Base-by-base conservation (phyloP, 2,797 vertebrate species). In the Hipposideros larvatus region DNA sequence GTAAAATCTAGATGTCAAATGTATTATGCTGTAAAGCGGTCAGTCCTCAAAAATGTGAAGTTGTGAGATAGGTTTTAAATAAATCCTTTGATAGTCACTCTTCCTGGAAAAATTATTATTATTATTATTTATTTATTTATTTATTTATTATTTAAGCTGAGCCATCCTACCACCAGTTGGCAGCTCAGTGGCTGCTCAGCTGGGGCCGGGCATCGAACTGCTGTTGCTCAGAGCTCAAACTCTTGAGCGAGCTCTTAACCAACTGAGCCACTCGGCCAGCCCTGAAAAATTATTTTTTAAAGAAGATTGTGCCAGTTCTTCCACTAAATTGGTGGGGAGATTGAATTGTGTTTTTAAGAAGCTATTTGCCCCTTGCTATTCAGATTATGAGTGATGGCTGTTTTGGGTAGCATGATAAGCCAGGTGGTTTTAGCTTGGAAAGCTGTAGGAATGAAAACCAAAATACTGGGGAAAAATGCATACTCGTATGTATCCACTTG, bases 1-100 rank as follows among this genome's bases (percentile, higher is more conserved):
- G 73, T 93, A 71, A 97, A 86, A 78, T 61, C 41, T 90, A 79
- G 37, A 53, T 75, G 53, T 93, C 77, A 92, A 31, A 88, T 90
- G 22, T 77, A 46, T 46, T 87, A 68, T 82, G 61, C 22, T 43
- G 28, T 61, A 55, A 90, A 87, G 37, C 66, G 26, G 28, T 94
- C 48, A 87, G 2, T n/a, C 19, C 28, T 94, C n/a, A 87, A 71
- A 93, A 34, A 66, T 92, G 14, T 43, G 41, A 93, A 94, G 57
- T 63, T 86, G 14, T 85, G 73, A 94, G 9, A 53, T 77, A 77
- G 37, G 8, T 37, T 95, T 91, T 83, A 87, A 66, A 65, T 88
- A 79, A 65, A 85, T 87, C 5, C 8, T 90, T 80, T 87, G 51
- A 43, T 87, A 88, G 37, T 87, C 18, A 93, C 8, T 91, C n/a